These are phyloP conservation scores for Deroplatys truncata DNA, from an alignment of 2,888 invertebrate genomes.

Conservation along the genomic window DNA sequence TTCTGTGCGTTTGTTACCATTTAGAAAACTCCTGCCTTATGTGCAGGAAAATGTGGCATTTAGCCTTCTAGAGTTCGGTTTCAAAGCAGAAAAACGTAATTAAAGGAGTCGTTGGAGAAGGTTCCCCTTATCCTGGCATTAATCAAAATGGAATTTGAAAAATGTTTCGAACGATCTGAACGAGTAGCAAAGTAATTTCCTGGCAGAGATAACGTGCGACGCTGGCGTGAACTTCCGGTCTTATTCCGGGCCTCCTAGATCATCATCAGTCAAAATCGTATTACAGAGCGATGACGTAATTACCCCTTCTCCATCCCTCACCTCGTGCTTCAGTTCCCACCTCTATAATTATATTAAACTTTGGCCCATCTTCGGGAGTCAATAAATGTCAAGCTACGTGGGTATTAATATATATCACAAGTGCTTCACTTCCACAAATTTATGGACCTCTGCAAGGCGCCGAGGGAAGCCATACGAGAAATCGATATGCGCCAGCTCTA, in stretches of 20 bases:
- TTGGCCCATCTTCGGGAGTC: background rate
- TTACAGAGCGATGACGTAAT: background rate
- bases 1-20: background rate
- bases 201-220: background rate
- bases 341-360: background rate
- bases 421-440: background rate
- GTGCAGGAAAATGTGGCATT: background rate
- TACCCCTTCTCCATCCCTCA: background rate
- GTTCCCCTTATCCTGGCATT: background rate
- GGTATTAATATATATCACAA: background rate
- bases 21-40: background rate
- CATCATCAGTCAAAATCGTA: background rate
- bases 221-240: background rate
- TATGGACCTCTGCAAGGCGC: background rate
- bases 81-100: background rate
- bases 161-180: background rate
- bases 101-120: background rate
- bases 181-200: background rate
- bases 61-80: too few species aligned
- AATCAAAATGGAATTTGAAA: background rate
- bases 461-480: background rate
- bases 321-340: background rate
- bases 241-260: background rate
- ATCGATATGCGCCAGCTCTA: background rate
- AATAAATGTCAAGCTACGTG: background rate